Base-by-base conservation (phyloP, 2,888 invertebrate species). In the Himalopsyche kuldschensis region DNA sequence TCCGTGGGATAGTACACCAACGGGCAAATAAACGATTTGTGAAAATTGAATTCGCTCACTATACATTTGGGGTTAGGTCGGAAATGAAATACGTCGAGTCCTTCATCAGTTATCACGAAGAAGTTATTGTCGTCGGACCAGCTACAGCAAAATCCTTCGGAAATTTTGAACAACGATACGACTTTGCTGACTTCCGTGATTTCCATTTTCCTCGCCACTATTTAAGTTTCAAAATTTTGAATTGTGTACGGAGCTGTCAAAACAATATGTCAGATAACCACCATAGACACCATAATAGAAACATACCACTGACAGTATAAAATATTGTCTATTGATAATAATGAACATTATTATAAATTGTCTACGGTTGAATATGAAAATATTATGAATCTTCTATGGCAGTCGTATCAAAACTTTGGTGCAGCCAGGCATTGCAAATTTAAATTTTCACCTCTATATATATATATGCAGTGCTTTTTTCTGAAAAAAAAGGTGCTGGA, bases 41-140 rank as follows among this genome's bases (percentile, higher is more conserved):
- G 27, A 35, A 80, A 82, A 32, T 35, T n/a, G 20, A 82, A 31
- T 11, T 48, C 69, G 20, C 31, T n/a, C 4, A 63, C 17, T 75
- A 35, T 79, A 31, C 78, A 82, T 75, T 84, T 69, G 30, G 80
- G 84, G 78, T 84, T 82, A 77, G 82, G 84, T 78, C 69, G 79
- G n/a, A 84, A 76, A 10, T 80, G 82, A n/a, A 82, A 80, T 35
- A 84, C 63, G 31, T 84, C 84, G 30, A 84, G 47, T n/a, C 82
- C 82, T 30, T 31, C 27, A 6, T 41, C 46, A n/a, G 79, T 78
- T 4, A 84, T 30, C 5, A 84, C 80, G 46, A 35, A 82, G 41
- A 84, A 78, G 15, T 63, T 78, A 31, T 80, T 80, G 35, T 84
- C 84, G 24, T 84, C 84, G 24, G 84, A 84, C 82, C 80, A 82